Conservation (phyloP, 2,888 invertebrate genomes). For the Aricia artaxerxes region DNA sequence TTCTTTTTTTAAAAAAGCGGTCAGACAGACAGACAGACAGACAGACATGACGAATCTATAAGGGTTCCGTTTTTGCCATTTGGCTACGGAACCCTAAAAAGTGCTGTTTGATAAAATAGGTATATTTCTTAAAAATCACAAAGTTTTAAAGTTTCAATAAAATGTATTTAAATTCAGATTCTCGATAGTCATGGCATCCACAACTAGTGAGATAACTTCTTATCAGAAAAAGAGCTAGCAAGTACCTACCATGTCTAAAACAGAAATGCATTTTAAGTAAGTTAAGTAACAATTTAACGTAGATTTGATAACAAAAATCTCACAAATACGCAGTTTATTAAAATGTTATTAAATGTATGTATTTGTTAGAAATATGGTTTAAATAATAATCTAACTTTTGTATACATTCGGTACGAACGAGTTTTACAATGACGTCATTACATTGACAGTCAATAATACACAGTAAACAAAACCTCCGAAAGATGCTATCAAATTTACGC, state of each 20-base stretch:
- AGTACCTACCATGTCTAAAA: background rate
- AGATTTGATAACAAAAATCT: background rate
- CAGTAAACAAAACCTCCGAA: constrained; percentile 64
- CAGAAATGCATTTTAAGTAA: background rate
- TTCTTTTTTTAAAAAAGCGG: too few relatives aligned
- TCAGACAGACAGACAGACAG: too few relatives aligned
- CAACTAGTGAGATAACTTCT: background rate
- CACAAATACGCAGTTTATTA: background rate
- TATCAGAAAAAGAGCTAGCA: background rate
- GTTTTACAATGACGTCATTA: constrained; percentile 72
- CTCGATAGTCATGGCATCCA: background rate
- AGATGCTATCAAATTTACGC: constrained; percentile 36
- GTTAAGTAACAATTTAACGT: background rate
- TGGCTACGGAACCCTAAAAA: too few relatives aligned
- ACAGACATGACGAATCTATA: too few relatives aligned
- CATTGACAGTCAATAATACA: constrained; percentile 75
- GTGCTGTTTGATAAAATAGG: too few relatives aligned
- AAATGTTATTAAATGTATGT: background rate
- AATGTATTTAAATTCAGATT: background rate
- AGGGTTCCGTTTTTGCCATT: too few relatives aligned
- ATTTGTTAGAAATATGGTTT: background rate
- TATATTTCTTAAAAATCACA: too few relatives aligned
- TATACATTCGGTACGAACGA: constrained; percentile 35
- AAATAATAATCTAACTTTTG: background rate
- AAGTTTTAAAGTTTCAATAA: background rate